phyloP scores from a whole-genome alignment of 1,140 invertebrate species.

The Hyles vespertilio region DNA sequence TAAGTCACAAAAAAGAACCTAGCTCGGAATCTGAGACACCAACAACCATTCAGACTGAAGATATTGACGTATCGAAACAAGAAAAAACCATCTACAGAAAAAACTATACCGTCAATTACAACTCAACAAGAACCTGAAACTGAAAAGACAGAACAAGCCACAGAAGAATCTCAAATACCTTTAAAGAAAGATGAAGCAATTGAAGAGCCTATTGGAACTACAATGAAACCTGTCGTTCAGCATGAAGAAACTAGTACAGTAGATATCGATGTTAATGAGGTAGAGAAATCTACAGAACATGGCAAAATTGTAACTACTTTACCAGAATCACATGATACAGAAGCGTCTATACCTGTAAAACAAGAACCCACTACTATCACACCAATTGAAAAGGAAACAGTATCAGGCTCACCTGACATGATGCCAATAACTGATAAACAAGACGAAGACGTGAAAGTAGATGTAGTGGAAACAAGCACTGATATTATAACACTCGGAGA shows the following conservation, averaged over 20 bases:
- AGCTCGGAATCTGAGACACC: not conserved
- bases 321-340: not conserved
- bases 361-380: not conserved
- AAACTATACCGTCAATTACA: no score
- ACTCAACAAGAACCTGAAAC: no score
- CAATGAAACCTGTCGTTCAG: not conserved
- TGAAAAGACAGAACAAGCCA: no score
- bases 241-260: slow-evolving; percentile 2
- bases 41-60: not conserved
- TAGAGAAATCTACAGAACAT: slow-evolving; percentile 1
- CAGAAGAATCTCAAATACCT: no score
- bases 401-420: not conserved
- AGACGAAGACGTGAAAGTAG: not conserved
- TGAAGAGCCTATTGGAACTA: not conserved
- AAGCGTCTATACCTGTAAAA: slow-evolving; percentile 1
- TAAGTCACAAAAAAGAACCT: no score
- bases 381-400: not conserved
- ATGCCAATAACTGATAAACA: not conserved
- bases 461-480: not conserved
- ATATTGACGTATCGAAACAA: not conserved
- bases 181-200: not conserved
- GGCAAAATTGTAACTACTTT: not conserved
- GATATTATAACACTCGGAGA: not conserved
- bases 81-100: not conserved
- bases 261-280: not conserved